Evolutionary conservation across 2,888 invertebrate genomes (phyloP), one percentile per base, ranked within the genome.

Genomic region (Ferrisia virgata): DNA sequence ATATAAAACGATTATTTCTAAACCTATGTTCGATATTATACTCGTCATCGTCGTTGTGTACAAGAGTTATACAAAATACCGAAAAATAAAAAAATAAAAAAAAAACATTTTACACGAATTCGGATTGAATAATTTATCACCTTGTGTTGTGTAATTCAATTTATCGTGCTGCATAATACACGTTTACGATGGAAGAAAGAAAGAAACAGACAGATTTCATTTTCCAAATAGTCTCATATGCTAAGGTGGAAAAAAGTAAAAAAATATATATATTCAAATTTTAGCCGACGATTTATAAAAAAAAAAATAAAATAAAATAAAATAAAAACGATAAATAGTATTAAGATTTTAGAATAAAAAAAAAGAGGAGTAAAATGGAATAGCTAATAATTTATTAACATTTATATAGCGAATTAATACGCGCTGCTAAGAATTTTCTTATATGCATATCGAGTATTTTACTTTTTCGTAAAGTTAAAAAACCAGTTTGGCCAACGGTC

Each of bases 311-410:
- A 39, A 39, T 39, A 8, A 8, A 8, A 5, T 8, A 39, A 5
- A 39, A 8, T 39, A 39, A 39, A 64, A 64, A n/a, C 64, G 64
- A 64, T 64, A 64, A 64, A 64, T 64, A 64, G 64, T n/a, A 28
- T 64, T 64, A 28, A 64, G 64, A 64, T 64, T 64, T 64, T 43
- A n/a, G n/a, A n/a, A n/a, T 36, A 36, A 53, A 11, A 53, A 53
- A 53, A 53, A 53, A 22, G 22, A 53, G 53, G n/a, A n/a, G n/a
- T n/a, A n/a, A n/a, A n/a, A n/a, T n/a, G n/a, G n/a, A n/a, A n/a
- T n/a, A n/a, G n/a, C n/a, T n/a, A 53, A 53, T 53, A 64, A 64
- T 64, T 64, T 64, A 64, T 64, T 64, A 64, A 64, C 28, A 25
- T 64, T 64, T 64, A 28, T 64, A 64, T 64, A 15, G 64, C 64